Percentiles rank a stretch among this genome's conserved stretches.
Evolutionary conservation across 2,113 vertebrate genomes (phyloP).

Genomic region (Vulpes lagopus): DNA sequence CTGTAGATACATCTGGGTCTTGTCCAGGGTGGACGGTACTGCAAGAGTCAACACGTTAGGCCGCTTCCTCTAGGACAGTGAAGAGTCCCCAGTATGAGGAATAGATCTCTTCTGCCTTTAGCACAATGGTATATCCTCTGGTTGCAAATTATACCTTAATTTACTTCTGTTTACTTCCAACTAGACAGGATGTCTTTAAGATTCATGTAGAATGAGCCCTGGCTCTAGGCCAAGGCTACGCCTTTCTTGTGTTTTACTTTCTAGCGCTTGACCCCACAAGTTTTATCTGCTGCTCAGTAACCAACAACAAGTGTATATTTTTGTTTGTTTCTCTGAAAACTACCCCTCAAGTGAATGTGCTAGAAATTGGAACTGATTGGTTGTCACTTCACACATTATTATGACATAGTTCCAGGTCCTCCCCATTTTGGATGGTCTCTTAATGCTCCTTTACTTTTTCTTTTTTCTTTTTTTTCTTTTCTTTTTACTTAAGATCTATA

Average conservation of each 20-base stretch:
- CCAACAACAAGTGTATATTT: not conserved
- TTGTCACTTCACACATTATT: not conserved
- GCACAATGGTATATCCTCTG: not conserved
- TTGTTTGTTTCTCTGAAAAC: conserved; percentile 38
- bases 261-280: not conserved
- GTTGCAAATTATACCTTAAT: conserved; percentile 39
- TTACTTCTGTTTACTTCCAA: conserved; percentile 53
- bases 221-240: not conserved
- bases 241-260: conserved; percentile 27
- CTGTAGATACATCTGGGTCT: not conserved
- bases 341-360: not conserved
- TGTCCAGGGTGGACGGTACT: not conserved
- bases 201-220: not conserved
- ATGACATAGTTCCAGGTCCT: not conserved
- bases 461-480: too few relatives aligned
- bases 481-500: not conserved
- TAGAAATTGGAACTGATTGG: conserved; percentile 1
- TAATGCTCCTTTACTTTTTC: not conserved
- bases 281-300: not conserved
- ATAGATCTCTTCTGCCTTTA: not conserved
- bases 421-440: not conserved
- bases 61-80: not conserved
- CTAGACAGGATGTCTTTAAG: conserved; percentile 7
- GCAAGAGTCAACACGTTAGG: not conserved
- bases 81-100: not conserved